These are phyloP conservation scores for Parasteatoda lunata DNA, from an alignment of 2,888 invertebrate genomes.

Conservation along the genomic window DNA sequence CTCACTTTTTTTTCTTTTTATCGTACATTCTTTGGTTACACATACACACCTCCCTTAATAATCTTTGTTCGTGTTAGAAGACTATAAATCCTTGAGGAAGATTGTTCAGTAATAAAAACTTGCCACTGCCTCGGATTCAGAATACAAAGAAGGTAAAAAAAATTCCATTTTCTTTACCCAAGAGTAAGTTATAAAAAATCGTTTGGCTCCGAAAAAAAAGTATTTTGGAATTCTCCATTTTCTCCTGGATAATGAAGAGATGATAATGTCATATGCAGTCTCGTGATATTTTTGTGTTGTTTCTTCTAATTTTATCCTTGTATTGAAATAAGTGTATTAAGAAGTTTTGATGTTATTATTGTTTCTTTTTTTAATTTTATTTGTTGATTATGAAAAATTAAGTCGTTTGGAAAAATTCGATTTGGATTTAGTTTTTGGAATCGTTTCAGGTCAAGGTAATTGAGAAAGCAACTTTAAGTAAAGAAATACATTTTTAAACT, in stretches of 20 bases:
- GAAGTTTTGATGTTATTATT: constrained; percentile 1
- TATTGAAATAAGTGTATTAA: constrained; percentile 11
- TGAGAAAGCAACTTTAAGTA: too few species aligned
- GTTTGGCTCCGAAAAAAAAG: not conserved
- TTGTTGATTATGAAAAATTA: too few species aligned
- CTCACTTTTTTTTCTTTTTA: constrained; percentile 4
- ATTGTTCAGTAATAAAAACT: constrained; percentile 33
- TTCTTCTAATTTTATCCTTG: constrained; percentile 3
- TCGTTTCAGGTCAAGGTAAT: too few species aligned
- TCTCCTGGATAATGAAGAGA: constrained; percentile 45
- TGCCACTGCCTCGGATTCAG: constrained; percentile 4
- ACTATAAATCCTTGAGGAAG: constrained; percentile 42
- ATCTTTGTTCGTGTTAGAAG: constrained; percentile 38
- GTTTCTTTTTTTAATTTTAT: not conserved
- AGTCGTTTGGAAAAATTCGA: too few species aligned
- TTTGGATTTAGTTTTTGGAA: too few species aligned
- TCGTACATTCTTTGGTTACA: constrained; percentile 16
- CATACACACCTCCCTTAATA: constrained; percentile 32
- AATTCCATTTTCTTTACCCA: not conserved
- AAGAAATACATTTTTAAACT: too few species aligned
- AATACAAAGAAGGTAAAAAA: constrained; percentile 4
- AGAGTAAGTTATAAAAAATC: constrained; percentile 9
- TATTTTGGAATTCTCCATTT: constrained; percentile 41
- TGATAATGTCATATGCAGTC: constrained; percentile 37
- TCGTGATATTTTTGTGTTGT: constrained; percentile 28